A percentile compares a stretch with the other conserved stretches of the same genome.
phyloP scores from a whole-genome alignment of 2,797 vertebrate species.

The Diceros bicornis region DNA sequence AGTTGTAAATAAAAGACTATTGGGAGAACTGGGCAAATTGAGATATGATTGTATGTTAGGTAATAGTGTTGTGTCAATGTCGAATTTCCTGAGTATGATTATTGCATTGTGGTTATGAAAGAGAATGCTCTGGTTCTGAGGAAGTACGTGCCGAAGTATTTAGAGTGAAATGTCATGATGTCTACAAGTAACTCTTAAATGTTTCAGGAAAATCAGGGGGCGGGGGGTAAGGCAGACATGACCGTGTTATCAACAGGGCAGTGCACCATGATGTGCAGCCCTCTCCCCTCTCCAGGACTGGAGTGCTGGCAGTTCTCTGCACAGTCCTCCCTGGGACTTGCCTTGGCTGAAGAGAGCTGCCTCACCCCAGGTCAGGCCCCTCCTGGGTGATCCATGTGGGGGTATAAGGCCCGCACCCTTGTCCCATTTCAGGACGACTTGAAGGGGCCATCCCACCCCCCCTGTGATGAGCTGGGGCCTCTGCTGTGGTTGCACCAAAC shows the following conservation, averaged over 20 bases:
- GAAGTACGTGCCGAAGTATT: not conserved
- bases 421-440: too few relatives aligned
- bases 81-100: not conserved
- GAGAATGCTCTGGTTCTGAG: not conserved
- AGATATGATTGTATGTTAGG: not conserved
- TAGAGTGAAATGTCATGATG: not conserved
- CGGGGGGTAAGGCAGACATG: not conserved
- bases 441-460: too few relatives aligned
- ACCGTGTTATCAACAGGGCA: not conserved
- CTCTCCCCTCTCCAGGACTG: too few relatives aligned
- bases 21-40: not conserved
- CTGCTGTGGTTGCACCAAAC: not conserved
- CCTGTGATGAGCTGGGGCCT: accelerated
- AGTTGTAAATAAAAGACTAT: not conserved
- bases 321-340: not conserved
- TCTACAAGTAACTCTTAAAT: not conserved
- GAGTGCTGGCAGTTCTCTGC: not conserved
- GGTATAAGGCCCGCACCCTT: not conserved
- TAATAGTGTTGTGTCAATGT: not conserved
- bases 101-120: not conserved
- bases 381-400: not conserved
- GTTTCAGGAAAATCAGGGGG: not conserved
- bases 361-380: not conserved
- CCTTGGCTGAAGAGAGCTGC: not conserved
- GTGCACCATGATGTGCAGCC: accelerated